These are phyloP conservation scores for Acropternis orthonyx DNA, from an alignment of 2,797 vertebrate genomes.

Conservation along the genomic window DNA sequence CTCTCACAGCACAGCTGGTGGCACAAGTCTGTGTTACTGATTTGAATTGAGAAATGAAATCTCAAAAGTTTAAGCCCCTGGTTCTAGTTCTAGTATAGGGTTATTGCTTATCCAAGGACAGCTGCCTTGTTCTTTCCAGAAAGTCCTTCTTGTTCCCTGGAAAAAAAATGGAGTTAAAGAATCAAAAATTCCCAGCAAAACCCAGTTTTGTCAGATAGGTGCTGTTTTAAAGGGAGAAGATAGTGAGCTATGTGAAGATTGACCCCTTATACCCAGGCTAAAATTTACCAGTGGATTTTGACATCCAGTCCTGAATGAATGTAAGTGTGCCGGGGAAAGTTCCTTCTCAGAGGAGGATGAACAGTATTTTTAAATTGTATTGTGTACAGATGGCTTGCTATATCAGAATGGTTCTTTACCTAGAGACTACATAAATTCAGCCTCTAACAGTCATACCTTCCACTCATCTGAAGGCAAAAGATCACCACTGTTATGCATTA, in stretches of 20 bases:
- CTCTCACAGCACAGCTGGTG: background rate
- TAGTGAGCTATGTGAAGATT: background rate
- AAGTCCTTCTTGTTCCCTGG: background rate
- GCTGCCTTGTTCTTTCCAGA: background rate
- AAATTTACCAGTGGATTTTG: background rate
- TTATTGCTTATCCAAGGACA: background rate
- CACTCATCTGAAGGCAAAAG: background rate
- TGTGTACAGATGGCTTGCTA: background rate
- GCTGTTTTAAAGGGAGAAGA: background rate
- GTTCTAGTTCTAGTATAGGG: background rate
- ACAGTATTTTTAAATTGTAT: background rate
- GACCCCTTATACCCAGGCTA: fast-evolving
- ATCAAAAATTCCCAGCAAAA: background rate
- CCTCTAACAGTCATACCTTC: background rate
- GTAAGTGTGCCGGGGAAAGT: fast-evolving
- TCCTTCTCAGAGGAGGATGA: background rate
- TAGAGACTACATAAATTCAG: background rate
- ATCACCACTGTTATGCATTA: background rate
- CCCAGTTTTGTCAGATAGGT: background rate
- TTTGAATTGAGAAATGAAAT: background rate
- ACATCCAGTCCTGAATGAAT: background rate
- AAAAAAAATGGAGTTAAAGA: background rate
- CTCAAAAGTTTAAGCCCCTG: background rate
- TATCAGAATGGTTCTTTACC: background rate
- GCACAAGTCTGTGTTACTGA: background rate